Conservation (phyloP, 2,113 vertebrate genomes). For the Mionectes macconnelli region DNA sequence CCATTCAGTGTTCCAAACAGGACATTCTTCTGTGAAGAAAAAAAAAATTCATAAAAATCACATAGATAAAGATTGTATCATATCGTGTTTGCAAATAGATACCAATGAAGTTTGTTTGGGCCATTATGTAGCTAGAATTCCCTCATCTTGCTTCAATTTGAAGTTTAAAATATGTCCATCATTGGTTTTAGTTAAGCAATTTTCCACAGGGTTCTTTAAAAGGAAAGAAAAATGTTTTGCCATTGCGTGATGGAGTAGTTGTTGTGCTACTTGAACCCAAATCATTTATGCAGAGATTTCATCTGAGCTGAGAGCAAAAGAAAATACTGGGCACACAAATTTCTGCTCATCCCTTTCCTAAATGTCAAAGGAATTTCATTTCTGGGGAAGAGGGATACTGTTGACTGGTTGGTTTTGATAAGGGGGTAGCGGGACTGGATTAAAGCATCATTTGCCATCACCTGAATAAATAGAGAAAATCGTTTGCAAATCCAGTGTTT, state of each 20-base stretch:
- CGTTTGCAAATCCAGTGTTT: background rate
- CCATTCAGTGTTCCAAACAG: background rate
- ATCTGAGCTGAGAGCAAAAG: background rate
- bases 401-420: background rate
- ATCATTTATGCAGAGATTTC: background rate
- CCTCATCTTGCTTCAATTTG: background rate
- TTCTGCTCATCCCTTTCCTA: background rate
- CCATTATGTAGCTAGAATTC: background rate
- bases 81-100: background rate
- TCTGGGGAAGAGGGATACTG: background rate
- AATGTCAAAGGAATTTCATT: background rate
- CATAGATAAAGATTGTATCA: background rate
- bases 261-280: background rate
- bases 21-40: background rate
- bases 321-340: background rate
- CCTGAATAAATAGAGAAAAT: background rate
- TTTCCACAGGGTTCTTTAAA: background rate
- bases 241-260: background rate
- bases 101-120: background rate
- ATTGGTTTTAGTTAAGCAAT: background rate
- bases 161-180: background rate
- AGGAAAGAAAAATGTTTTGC: background rate
- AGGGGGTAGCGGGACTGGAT: background rate
- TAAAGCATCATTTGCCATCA: background rate
- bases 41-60: background rate